Evolutionary conservation across 1,140 invertebrate species (phyloP), one percentile per base, ranked within the genome.

Genomic region (Palaemon carinicauda): DNA sequence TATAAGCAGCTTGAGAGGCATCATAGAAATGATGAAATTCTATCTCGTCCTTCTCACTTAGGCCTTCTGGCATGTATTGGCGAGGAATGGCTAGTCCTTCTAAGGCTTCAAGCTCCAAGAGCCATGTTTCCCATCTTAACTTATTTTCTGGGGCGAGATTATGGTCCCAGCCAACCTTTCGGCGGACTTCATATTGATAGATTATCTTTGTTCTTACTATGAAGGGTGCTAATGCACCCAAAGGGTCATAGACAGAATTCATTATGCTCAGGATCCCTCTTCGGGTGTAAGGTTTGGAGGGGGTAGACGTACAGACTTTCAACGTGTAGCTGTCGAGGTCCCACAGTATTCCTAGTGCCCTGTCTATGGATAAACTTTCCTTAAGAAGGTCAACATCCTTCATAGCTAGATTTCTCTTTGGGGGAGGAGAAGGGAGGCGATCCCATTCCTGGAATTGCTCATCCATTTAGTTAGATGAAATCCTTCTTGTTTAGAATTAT

Each of bases 381-480:
- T 14, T 77, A 2, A 50, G 3, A 12, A 77, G 41, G 21, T 77
- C 74, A 1, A 77, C 52, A 15, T 77, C 50, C 31, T 50, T 77
- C 3, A 77, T 10, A 29, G 14, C 9, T 12, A 19, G 15, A 51
- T 21, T 77, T 77, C 74, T 50, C n/a, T 77, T 50, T n/a, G 1
- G 31, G 3, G 17, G 31, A 19, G 74, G n/a, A n/a, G 74, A 2
- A 77, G 24, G 3, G 3, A 14, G 21, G 31, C 33, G 9, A 77
- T 2, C 1, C 41, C 74, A 5, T 29, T 24, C 27, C n/a, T 77
- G n/a, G 74, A 77, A 50, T 14, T 77, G 74, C 31, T 50, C 74
- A 77, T 77, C 74, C 74, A 77, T 77, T 77, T 77, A 14, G 74
- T 51, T 51, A 51, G 2, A 51, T 24, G 74, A 24, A 77, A n/a